A percentile compares a stretch with the other conserved stretches of the same genome.
Conservation (phyloP, 2,797 vertebrate species). For the Tauraco hartlaubi region DNA sequence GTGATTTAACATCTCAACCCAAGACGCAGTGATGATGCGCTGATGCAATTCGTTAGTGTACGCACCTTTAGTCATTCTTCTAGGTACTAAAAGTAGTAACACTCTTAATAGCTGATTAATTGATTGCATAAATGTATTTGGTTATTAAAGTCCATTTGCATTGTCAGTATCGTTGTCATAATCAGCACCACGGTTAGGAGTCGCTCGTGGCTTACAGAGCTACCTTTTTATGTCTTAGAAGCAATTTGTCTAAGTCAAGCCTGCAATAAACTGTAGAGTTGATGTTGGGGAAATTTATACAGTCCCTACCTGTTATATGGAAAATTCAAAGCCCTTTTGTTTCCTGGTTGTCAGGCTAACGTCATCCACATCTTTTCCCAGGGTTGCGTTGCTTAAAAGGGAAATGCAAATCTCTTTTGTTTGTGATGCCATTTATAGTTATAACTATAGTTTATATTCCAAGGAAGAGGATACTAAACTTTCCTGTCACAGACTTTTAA, state of each 20-base stretch:
- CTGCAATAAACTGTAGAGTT: background rate
- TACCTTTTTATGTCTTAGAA: background rate
- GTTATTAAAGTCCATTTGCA: background rate
- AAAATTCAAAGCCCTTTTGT: background rate
- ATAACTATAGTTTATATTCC: background rate
- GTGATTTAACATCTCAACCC: background rate
- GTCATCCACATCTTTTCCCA: background rate
- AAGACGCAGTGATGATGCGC: fast-evolving
- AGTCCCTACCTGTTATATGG: background rate
- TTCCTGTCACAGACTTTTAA: background rate
- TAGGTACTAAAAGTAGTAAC: background rate
- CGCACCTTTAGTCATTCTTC: background rate
- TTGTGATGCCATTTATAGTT: background rate
- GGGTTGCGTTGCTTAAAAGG: background rate
- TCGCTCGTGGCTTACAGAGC: background rate
- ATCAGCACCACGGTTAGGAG: background rate
- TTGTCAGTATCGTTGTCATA: background rate
- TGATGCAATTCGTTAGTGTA: background rate
- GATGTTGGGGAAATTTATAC: background rate
- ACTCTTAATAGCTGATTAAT: background rate
- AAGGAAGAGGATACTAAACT: background rate
- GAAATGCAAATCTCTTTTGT: background rate
- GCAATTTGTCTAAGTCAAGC: background rate
- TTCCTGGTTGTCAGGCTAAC: background rate
- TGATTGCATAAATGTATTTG: background rate